Base-by-base conservation (phyloP, 1,140 invertebrate species). In the Zaprionus lachaisei region DNA sequence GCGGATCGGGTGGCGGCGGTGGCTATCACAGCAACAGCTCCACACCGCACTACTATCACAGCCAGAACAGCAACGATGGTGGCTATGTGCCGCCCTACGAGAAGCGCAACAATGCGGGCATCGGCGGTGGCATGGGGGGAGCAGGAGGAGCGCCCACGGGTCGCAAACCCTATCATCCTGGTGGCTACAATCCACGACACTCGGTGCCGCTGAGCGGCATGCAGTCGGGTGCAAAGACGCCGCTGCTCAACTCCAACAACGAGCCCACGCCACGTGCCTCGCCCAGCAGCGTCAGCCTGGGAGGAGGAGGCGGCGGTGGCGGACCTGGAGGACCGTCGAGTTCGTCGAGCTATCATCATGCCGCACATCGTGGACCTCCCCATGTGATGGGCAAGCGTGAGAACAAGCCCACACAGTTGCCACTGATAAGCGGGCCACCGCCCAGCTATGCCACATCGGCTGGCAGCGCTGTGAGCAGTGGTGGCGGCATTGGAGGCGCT, bases 21-120 rank as follows among this genome's bases (percentile, higher is more conserved):
- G 84, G 87, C 26, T 92, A 92, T 37, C 86, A 85, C 37, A 91
- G 91, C 76, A 84, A 84, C 24, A 92, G 91, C 74, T 89, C 90
- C 15, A 90, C 89, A 12, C 79, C 90, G 37, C 81, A 92, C 57
- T 92, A 90, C 62, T 91, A 92, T 70, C 79, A 81, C 31, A 77
- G 74, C 49, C 81, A 87, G 73, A 75, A 69, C 69, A 83, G 78
- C 78, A 87, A 80, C 47, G 77, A 86, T 12, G 79, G 81, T 12
- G 71, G 73, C 58, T 72, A 72, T 41, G 72, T 38, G 47, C 65
- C 80, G 44, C 41, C 75, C 20, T 92, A 92, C 41, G 91, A 92
- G 26, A 92, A 92, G 79, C 81, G 91, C 49, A 92, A 91, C 80
- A 92, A 91, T 58, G 20, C 22, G 3, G 37, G 57, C 20, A 63